Evolutionary conservation across 1,140 invertebrate species (phyloP).

Genomic region (Drosophila asahinai): DNA sequence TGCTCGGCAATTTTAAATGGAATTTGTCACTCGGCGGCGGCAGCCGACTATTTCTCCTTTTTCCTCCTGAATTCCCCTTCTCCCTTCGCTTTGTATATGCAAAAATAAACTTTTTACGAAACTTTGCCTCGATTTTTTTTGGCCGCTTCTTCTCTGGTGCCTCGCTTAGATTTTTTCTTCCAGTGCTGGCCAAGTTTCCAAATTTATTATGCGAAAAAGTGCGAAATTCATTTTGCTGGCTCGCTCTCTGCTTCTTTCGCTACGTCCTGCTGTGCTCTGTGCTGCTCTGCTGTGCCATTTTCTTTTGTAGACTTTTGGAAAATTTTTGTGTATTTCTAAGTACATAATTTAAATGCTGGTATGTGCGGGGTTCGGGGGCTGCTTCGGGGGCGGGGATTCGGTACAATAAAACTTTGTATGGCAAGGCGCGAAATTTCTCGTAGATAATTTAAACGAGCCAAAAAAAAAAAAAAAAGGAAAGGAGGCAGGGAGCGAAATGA

Average conservation of each 20-base stretch:
- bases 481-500: constrained; percentile 4
- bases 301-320: constrained; percentile 79
- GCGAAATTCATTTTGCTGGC: constrained; percentile 85
- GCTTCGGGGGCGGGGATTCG: not conserved
- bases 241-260: constrained; percentile 43
- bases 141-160: constrained; percentile 24
- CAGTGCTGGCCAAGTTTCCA: constrained; percentile 73
- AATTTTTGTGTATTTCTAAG: constrained; percentile 83
- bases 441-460: constrained; percentile 77
- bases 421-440: constrained; percentile 74
- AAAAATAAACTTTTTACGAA: constrained; percentile 83
- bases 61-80: not conserved
- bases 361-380: constrained; percentile 27
- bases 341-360: constrained; percentile 83
- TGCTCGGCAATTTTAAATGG: constrained; percentile 84
- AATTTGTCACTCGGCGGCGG: constrained; percentile 80
- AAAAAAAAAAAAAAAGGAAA: constrained; percentile 10
- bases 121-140: constrained; percentile 55
- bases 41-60: constrained; percentile 42
- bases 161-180: constrained; percentile 54
- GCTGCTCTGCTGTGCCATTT: constrained; percentile 60
- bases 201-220: constrained; percentile 85
- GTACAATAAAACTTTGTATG: constrained; percentile 81
- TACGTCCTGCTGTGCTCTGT: constrained; percentile 60
- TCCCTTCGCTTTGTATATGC: constrained; percentile 60